Evolutionary conservation across 2,888 invertebrate species (phyloP).

Genomic region (Acanthosepion esculentum): DNA sequence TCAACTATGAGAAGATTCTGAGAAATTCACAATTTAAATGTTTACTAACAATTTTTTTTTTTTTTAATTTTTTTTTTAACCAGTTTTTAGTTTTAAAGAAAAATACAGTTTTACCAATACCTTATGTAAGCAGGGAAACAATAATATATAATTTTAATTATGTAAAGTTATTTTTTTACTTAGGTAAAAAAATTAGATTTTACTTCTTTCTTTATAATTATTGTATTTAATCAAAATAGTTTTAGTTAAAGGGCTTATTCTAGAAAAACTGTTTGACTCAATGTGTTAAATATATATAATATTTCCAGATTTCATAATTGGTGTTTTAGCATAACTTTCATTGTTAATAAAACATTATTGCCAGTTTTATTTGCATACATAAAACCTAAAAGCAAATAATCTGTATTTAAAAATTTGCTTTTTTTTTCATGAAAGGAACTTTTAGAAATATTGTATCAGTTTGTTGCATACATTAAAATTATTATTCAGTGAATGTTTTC

Average conservation of each 20-base stretch:
- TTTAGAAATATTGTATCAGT: not conserved
- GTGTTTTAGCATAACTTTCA: not conserved
- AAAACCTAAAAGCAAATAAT: too few species aligned
- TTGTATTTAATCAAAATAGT: not conserved
- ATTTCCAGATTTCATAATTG: not conserved
- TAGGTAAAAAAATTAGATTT: not conserved
- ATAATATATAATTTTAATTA: not conserved
- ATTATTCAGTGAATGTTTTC: not conserved
- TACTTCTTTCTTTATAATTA: not conserved
- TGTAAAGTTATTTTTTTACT: not conserved
- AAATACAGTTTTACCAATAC: too few species aligned
- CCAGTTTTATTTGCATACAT: too few species aligned
- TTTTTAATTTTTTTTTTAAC: too few species aligned
- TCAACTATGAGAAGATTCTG: too few species aligned
- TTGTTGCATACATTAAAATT: not conserved
- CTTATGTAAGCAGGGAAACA: too few species aligned
- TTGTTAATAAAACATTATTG: not conserved
- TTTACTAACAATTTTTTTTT: too few species aligned
- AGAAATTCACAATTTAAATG: too few species aligned
- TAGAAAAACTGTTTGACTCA: not conserved
- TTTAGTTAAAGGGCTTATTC: not conserved
- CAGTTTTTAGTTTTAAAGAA: too few species aligned
- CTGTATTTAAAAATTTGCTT: not conserved
- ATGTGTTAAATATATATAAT: not conserved
- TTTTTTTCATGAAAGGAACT: not conserved